Base-by-base conservation (phyloP, 2,797 vertebrate genomes). In the Protonibea diacanthus region DNA sequence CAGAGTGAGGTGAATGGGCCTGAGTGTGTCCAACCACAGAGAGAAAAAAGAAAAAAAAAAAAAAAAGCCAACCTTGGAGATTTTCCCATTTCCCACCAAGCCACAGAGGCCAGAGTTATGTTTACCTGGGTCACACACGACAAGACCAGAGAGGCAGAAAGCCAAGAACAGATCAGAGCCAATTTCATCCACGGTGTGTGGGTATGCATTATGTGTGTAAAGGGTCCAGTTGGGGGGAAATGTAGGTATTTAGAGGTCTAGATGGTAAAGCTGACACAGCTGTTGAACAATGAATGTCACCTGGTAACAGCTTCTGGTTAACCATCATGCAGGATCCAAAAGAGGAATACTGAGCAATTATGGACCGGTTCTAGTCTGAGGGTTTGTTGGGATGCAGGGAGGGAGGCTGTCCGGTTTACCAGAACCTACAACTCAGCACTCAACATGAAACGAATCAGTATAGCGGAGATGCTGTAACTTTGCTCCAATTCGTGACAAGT, bases 121-220 rank as follows among this genome's bases (percentile, higher is more conserved):
- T 94, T 92, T 93, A 87, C 94, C 93, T 93, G 94, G 89, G 92
- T 95, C 92, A 92, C 85, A 93, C 90, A 93, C 74, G 76, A 91
- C 82, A 92, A 83, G 84, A 88, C 67, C 86, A 44, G 48, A 63
- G 71, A 53, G 67, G 44, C 45, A 72, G 87, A 78, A 86, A 84
- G 65, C 80, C 74, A 80, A 55, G 58, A 65, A 86, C 74, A 93
- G 94, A 95, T 92, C 85, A 93, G 86, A 88, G 89, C 71, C 69
- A 76, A 85, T 72, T 86, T 79, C 87, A 88, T 73, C 71, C 82
- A 73, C 76, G 2, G 67, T 53, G 44, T n/a, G 17, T 74, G 70
- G 57, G 12, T 66, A 29, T 72, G 63, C 25, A 51, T 77, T 61
- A 63, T 40, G 58, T 14, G 42, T 33, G 56, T 25, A n/a, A 79